A percentile compares a stretch with the other conserved stretches of the same genome.
phyloP scores from a whole-genome alignment of 2,113 vertebrate genomes.

The Opisthocomus hoazin region DNA sequence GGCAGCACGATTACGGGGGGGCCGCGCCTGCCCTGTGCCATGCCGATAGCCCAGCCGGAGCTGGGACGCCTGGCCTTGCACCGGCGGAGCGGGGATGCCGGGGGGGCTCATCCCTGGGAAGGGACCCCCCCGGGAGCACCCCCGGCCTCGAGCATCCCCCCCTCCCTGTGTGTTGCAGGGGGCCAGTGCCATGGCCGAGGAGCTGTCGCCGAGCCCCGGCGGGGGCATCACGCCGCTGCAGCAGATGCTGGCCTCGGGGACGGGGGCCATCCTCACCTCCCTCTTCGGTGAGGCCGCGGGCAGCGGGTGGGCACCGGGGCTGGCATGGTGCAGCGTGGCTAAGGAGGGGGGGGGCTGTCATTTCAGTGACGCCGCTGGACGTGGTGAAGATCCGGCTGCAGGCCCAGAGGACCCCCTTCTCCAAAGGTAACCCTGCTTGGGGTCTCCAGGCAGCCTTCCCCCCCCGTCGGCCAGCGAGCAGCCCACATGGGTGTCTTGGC shows the following conservation, averaged over 20 bases:
- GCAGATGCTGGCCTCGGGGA: slow-evolving; percentile 93
- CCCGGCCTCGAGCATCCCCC: not conserved
- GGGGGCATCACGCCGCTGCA: slow-evolving; percentile 86
- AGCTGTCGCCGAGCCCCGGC: not conserved
- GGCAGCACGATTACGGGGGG: not conserved
- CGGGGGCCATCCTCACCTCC: slow-evolving; percentile 90
- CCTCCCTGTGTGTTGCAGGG: slow-evolving; percentile 39
- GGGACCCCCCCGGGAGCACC: not conserved
- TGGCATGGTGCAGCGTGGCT: accelerated
- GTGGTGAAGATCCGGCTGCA: slow-evolving; percentile 96
- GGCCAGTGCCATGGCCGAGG: slow-evolving; percentile 77
- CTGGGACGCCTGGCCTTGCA: accelerated
- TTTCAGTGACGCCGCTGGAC: slow-evolving; percentile 88
- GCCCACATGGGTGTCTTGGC: accelerated
- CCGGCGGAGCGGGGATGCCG: accelerated
- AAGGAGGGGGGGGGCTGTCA: accelerated
- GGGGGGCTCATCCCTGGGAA: not conserved
- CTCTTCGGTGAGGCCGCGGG: slow-evolving; percentile 80
- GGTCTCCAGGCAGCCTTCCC: not conserved
- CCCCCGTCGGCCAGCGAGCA: accelerated
- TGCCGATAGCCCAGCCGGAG: not conserved
- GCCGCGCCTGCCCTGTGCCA: not conserved
- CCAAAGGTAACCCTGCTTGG: slow-evolving; percentile 65
- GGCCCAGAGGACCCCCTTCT: slow-evolving; percentile 82
- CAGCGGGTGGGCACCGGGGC: accelerated